Evolutionary conservation across 2,797 vertebrate species (phyloP), one percentile per base, ranked within the genome.

Genomic region (Pantherophis alleghaniensis): DNA sequence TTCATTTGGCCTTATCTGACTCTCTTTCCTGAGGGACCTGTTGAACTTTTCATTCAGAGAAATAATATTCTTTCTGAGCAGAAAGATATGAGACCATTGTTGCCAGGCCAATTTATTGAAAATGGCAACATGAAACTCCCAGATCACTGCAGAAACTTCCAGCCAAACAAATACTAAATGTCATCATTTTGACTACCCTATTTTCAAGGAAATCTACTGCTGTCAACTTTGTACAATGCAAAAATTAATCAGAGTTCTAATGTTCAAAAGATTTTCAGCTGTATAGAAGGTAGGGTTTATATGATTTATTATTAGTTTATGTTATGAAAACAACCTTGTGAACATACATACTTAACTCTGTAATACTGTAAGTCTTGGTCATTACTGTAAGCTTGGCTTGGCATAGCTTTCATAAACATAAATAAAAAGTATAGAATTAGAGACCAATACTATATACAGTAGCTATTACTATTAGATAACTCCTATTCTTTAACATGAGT

Each of bases 101-200:
- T 95, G 95, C 95, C 95, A 96, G 87, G 93, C 56, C 4, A 95
- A 47, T 90, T 86, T 89, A 93, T 91, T 96, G 93, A 93, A 95
- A 95, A 95, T 37, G 57, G 91, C 87, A 95, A 20, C 53, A 91
- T 88, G 93, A 94, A 95, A 97, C 95, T 91, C 28, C 32, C 90
- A 61, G 92, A 57, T 79, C 57, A 91, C 55, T 20, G 92, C 28
- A 94, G 91, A 93, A 93, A 90, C 60, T 91, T 93, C 83, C 92
- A 86, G 94, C 0, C 6, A 92, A 93, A 90, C 10, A 63, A 90
- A 0, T 90, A 93, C 86, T 74, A 95, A 92, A 93, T 95, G 13
- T 92, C 87, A 12, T 94, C 2, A 5, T 93, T 96, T 95, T 91
- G 12, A 94, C 89, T 24, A 86, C 90, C 14, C 90, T 96, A 20